These are phyloP conservation scores for Athene cunicularia DNA, from an alignment of 2,113 vertebrate genomes.

Conservation along the genomic window DNA sequence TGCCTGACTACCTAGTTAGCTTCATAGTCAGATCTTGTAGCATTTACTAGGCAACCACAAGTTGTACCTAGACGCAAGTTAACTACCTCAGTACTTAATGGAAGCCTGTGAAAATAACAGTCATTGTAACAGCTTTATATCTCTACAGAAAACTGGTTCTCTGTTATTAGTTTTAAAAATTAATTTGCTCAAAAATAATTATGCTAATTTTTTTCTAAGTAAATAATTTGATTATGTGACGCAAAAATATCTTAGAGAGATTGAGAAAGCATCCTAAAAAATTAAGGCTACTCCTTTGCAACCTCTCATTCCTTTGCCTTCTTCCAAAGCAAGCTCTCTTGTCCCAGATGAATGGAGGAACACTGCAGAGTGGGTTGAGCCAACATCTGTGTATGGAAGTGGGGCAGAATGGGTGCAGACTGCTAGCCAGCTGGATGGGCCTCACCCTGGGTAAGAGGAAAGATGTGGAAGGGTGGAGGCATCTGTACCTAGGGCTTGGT, in stretches of 20 bases:
- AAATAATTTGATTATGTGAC: background rate
- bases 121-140: background rate
- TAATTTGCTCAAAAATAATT: background rate
- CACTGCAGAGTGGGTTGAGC: background rate
- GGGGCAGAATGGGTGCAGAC: background rate
- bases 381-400: background rate
- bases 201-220: background rate
- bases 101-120: constrained; percentile 16
- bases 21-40: background rate
- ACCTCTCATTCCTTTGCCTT: background rate
- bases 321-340: background rate
- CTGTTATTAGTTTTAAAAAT: background rate
- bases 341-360: background rate
- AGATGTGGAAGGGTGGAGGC: background rate
- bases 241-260: background rate
- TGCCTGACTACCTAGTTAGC: background rate
- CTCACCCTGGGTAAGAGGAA: background rate
- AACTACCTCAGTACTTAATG: background rate
- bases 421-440: background rate
- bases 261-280: background rate
- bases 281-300: background rate
- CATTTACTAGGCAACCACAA: background rate
- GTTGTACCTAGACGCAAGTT: background rate
- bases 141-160: background rate
- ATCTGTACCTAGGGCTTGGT: background rate